Percentiles rank a stretch among this genome's conserved stretches.
These are phyloP conservation scores for Drosophila melanica DNA, from an alignment of 1,140 invertebrate genomes.

Conservation along the genomic window DNA sequence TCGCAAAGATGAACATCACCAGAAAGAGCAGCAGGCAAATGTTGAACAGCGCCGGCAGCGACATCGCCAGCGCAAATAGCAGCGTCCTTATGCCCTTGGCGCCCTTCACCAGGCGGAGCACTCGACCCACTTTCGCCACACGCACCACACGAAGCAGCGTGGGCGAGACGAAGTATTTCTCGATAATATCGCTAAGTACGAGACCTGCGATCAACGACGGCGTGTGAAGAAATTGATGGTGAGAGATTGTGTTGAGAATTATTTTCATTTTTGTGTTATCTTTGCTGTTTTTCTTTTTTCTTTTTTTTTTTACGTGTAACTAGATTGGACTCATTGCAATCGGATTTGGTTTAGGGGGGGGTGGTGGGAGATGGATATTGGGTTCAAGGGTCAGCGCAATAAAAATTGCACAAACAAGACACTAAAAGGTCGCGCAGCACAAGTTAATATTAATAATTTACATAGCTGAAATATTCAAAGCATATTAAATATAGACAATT, in stretches of 20 bases:
- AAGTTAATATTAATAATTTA: slow-evolving; percentile 43
- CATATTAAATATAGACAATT: slow-evolving; percentile 54
- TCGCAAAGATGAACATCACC: slow-evolving; percentile 99
- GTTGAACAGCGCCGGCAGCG: slow-evolving; percentile 98
- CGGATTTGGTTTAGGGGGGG: not conserved
- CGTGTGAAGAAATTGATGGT: slow-evolving; percentile 32
- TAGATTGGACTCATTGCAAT: not conserved
- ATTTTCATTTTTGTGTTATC: not conserved
- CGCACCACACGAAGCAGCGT: slow-evolving; percentile 98
- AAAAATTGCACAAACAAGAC: slow-evolving; percentile 44
- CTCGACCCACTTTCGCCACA: slow-evolving; percentile 98
- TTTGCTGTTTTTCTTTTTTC: too few species aligned
- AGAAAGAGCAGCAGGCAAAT: slow-evolving; percentile 98
- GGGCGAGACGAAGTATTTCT: slow-evolving; percentile 98
- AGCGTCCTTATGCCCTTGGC: slow-evolving; percentile 98
- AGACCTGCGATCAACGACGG: slow-evolving; percentile 87
- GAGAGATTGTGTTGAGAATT: slow-evolving; percentile 41
- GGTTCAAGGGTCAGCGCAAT: slow-evolving; percentile 22
- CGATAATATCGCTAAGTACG: slow-evolving; percentile 97
- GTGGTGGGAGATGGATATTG: not conserved
- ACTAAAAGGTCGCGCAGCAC: slow-evolving; percentile 30
- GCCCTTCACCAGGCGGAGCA: slow-evolving; percentile 97
- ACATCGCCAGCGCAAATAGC: slow-evolving; percentile 98
- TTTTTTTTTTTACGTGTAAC: not conserved
- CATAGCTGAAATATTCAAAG: slow-evolving; percentile 75